Evolutionary conservation across 2,888 invertebrate genomes (phyloP).

Genomic region (Protophormia terraenovae): DNA sequence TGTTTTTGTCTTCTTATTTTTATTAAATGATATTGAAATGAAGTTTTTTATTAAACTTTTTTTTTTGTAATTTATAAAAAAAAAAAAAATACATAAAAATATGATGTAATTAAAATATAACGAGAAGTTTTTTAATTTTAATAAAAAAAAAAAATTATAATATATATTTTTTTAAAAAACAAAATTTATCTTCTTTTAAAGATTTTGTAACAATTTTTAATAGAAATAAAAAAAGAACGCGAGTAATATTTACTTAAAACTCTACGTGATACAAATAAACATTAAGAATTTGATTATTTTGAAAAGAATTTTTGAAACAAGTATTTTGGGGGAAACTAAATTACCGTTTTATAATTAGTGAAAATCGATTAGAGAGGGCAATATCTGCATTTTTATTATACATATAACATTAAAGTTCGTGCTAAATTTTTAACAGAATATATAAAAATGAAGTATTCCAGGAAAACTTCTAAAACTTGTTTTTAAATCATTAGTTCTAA

Average conservation of each 20-base stretch:
- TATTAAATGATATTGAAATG: constrained; percentile 65
- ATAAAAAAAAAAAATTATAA: constrained; percentile 45
- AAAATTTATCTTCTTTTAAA: not conserved
- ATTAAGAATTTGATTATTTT: not conserved
- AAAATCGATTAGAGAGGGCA: too few species aligned
- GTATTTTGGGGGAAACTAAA: too few species aligned
- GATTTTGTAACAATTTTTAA: not conserved
- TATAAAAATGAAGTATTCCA: too few species aligned
- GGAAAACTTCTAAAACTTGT: too few species aligned
- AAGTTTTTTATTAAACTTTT: constrained; percentile 67
- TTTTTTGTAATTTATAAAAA: constrained; percentile 69
- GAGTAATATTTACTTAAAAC: constrained; percentile 20
- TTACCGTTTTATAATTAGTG: too few species aligned
- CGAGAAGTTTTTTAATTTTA: constrained; percentile 51
- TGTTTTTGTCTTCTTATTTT: constrained; percentile 61
- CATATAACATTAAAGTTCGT: too few species aligned
- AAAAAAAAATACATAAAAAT: constrained; percentile 55
- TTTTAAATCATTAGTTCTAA: too few species aligned
- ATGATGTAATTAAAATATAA: constrained; percentile 65
- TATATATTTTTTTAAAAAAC: constrained; percentile 32
- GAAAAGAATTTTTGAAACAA: too few species aligned
- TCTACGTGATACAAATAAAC: constrained; percentile 11
- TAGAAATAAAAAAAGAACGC: not conserved
- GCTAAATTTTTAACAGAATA: too few species aligned
- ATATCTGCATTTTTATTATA: too few species aligned